A percentile compares a stretch with the other conserved stretches of the same genome.
Evolutionary conservation across 2,797 vertebrate species (phyloP).

Genomic region (Mormyrus hasselquistii): DNA sequence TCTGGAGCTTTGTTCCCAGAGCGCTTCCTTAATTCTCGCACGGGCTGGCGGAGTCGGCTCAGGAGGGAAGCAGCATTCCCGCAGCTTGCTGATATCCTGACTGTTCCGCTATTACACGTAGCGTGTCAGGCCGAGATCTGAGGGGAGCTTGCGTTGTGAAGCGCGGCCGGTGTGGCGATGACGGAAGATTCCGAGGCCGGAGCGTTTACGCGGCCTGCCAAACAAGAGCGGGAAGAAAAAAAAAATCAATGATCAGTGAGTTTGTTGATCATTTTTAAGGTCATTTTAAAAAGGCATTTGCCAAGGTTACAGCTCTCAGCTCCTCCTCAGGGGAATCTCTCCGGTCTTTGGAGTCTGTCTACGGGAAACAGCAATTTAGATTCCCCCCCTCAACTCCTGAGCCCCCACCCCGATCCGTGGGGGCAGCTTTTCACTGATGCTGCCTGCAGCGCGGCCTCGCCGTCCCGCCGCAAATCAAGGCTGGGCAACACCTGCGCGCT

Average conservation of each 20-base stretch:
- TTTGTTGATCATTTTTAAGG: constrained; percentile 32
- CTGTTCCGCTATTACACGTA: not conserved
- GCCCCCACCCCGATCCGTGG: not conserved
- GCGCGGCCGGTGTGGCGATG: not conserved
- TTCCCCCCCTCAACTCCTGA: not conserved
- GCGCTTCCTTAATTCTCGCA: not conserved
- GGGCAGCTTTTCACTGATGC: constrained; percentile 27
- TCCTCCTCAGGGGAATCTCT: constrained; percentile 19
- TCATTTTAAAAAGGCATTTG: constrained; percentile 31
- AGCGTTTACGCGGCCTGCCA: not conserved
- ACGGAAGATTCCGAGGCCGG: too few species aligned
- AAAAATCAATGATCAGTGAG: constrained; percentile 19
- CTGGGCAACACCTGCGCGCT: constrained; percentile 38
- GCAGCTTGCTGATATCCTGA: not conserved
- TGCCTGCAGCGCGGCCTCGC: constrained; percentile 26
- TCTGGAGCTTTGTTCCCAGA: not conserved
- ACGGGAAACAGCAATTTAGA: not conserved
- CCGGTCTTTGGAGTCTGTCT: not conserved
- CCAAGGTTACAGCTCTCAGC: constrained; percentile 21
- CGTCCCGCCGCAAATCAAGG: constrained; percentile 33
- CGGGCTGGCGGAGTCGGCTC: not conserved
- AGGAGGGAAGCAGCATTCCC: not conserved
- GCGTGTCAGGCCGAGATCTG: not conserved
- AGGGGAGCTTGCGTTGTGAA: not conserved
- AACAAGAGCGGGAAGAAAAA: not conserved